Base-by-base conservation (phyloP, 2,113 vertebrate species). In the Oncorhynchus nerka region DNA sequence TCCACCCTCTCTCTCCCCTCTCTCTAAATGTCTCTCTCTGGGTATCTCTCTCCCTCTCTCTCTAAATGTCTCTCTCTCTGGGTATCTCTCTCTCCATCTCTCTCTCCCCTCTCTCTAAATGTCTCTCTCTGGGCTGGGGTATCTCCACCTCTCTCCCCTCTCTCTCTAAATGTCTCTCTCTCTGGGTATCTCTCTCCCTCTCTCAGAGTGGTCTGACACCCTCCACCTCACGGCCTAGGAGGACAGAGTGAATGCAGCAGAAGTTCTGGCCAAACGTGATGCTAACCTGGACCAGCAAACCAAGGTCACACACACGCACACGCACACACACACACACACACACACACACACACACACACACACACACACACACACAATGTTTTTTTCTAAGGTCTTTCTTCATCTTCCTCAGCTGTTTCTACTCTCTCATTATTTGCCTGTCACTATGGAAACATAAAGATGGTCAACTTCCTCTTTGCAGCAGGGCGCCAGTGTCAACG, bases 371-470 rank as follows among this genome's bases (percentile, higher is more conserved):
- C 16, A 69, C 15, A 6, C 19, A 11, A 1, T n/a, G n/a, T n/a
- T 8, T 19, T 28, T 2, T 51, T 5, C 51, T 49, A 11, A 11
- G 8, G 3, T 76, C 1, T 91, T 85, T 30, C 39, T 15, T 72
- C 2, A 12, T 8, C 32, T 20, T 1, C 28, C 19, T 66, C 88
- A 99, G 97, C 94, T 99, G 98, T n/a, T n/a, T n/a, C 77, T 99
- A 99, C 65, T 96, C 98, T 90, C 93, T 99, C 79, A 99, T 98
- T 69, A 96, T n/a, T 99, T 78, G 97, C 98, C 16, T 98, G 96
- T 92, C 98, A 99, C 91, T 98, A 99, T 86, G 97, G 98, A 86
- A 99, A 99, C 81, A 93, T 95, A 85, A 98, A 99, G 92, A 98
- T 96, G 94, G 97, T 99, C 83, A 99, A 97, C 92, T 97, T 99